A percentile compares a stretch with the other conserved stretches of the same genome.
Conservation (phyloP, 2,888 invertebrate genomes). For the Yponomeuta evonymella region DNA sequence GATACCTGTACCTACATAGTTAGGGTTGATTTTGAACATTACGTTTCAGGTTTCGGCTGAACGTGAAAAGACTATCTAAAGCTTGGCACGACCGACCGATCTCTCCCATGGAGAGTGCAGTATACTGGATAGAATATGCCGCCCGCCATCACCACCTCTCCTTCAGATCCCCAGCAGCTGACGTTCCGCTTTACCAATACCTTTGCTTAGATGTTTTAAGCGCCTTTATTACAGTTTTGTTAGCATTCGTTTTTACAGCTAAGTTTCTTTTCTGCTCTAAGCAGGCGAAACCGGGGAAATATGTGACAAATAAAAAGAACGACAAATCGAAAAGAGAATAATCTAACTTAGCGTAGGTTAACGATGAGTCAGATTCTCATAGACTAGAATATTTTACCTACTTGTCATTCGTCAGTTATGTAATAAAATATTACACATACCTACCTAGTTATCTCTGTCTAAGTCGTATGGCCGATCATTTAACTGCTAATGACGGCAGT, state of each 20-base stretch:
- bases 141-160: slow-evolving; percentile 68
- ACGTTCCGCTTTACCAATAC: slow-evolving; percentile 73
- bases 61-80: slow-evolving; percentile 63
- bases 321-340: neutral
- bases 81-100: slow-evolving; percentile 77
- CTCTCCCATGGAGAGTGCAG: slow-evolving; percentile 75
- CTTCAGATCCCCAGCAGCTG: slow-evolving; percentile 69
- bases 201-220: slow-evolving; percentile 45
- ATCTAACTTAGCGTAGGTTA: neutral
- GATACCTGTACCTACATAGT: neutral
- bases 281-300: neutral
- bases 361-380: neutral
- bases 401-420: neutral
- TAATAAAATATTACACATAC: too few relatives aligned
- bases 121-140: slow-evolving; percentile 80
- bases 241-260: neutral
- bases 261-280: slow-evolving; percentile 4
- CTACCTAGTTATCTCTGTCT: too few relatives aligned
- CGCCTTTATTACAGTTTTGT: neutral
- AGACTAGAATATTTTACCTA: neutral
- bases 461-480: too few relatives aligned
- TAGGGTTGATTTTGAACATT: neutral
- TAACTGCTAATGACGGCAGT: too few relatives aligned
- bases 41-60: slow-evolving; percentile 52
- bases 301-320: neutral